phyloP scores from a whole-genome alignment of 2,888 invertebrate genomes.

The Diarsia dahlii region DNA sequence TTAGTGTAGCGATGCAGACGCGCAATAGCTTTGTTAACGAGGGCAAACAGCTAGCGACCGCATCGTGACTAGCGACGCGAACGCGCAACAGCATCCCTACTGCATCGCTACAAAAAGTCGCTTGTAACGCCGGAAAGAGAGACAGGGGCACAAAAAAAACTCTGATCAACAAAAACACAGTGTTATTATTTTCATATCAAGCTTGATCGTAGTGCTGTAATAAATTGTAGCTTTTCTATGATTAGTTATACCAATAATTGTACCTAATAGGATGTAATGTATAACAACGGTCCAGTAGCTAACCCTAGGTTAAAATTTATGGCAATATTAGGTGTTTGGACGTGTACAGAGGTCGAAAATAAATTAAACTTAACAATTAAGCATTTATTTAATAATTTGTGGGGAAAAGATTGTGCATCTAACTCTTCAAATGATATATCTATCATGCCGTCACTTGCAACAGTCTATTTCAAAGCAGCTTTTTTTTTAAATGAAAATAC shows the following conservation, averaged over 20 bases:
- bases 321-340: constrained; percentile 51
- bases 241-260: constrained; percentile 41
- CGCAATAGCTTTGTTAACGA: too few species aligned
- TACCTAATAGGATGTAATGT: constrained; percentile 46
- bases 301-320: constrained; percentile 44
- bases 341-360: constrained; percentile 30
- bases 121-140: background rate
- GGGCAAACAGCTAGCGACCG: too few species aligned
- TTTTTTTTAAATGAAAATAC: background rate
- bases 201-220: constrained; percentile 52
- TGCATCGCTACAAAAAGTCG: too few species aligned
- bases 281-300: constrained; percentile 65
- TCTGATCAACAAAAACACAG: background rate
- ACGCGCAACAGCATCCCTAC: too few species aligned
- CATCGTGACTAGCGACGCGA: too few species aligned
- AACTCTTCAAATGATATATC: background rate
- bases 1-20: too few species aligned
- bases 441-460: constrained; percentile 17
- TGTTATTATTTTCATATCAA: constrained; percentile 42
- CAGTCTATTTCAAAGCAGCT: constrained; percentile 11
- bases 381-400: background rate
- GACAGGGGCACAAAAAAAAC: background rate
- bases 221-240: constrained; percentile 69
- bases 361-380: constrained; percentile 39
- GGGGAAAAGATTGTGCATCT: background rate